Percentiles rank a stretch among this genome's conserved stretches.
These are phyloP conservation scores for Tenthredo amoena DNA, from an alignment of 2,888 invertebrate genomes.

Conservation along the genomic window DNA sequence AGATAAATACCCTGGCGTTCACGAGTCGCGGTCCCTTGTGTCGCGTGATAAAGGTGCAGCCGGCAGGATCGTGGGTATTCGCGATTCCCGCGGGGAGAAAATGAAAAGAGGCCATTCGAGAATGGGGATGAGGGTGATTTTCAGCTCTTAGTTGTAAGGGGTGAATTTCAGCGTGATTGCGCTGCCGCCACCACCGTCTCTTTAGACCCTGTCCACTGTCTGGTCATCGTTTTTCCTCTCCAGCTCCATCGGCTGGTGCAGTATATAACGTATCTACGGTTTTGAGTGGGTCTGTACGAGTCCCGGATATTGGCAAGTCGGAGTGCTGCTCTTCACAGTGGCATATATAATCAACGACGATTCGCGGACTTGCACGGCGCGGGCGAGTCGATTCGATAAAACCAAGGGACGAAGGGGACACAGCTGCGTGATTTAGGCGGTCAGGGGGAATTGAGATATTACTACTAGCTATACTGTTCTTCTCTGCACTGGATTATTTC, in stretches of 20 bases:
- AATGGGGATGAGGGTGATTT: constrained; percentile 12
- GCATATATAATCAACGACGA: constrained; percentile 49
- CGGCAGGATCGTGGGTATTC: constrained; percentile 40
- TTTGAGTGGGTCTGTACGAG: constrained; percentile 42
- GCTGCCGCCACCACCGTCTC: background rate
- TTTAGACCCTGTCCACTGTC: constrained; percentile 36
- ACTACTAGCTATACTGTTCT: constrained; percentile 35
- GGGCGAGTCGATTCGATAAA: constrained; percentile 44
- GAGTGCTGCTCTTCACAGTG: constrained; percentile 44
- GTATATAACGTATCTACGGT: constrained; percentile 42
- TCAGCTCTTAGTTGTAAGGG: constrained; percentile 26
- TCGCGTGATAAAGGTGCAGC: constrained; percentile 47
- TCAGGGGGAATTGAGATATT: constrained; percentile 50
- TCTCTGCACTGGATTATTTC: constrained; percentile 40
- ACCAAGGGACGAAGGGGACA: constrained; percentile 46
- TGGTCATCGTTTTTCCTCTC: constrained; percentile 28
- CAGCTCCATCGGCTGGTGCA: background rate
- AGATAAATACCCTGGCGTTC: constrained; percentile 50
- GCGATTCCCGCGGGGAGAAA: constrained; percentile 43
- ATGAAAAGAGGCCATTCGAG: constrained; percentile 47
- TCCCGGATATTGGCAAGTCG: constrained; percentile 44
- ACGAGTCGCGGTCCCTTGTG: constrained; percentile 47
- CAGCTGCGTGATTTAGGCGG: constrained; percentile 50
- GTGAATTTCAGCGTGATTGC: constrained; percentile 19
- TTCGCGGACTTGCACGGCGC: constrained; percentile 37